Evolutionary conservation across 1,140 invertebrate species (phyloP).

Genomic region (Hermetia illucens): DNA sequence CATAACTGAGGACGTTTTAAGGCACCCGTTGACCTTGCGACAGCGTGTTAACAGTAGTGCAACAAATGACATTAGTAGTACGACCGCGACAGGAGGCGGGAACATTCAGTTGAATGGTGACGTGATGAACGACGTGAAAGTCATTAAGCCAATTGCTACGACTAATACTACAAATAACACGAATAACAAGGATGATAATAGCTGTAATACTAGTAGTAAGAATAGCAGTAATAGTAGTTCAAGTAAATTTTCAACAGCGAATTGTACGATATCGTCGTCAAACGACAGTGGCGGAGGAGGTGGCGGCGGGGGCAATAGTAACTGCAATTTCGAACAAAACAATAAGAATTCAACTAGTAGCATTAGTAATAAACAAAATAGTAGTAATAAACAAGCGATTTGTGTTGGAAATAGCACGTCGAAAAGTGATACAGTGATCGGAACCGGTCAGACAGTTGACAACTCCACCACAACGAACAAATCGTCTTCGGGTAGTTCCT

Average conservation of each 20-base stretch:
- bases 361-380: slow-evolving; percentile 13
- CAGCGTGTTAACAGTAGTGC: slow-evolving; percentile 22
- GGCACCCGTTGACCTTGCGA: slow-evolving; percentile 39
- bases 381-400: slow-evolving; percentile 26
- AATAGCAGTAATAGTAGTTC: slow-evolving; percentile 19
- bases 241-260: slow-evolving; percentile 29
- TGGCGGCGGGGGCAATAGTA: slow-evolving; percentile 6
- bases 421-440: background rate
- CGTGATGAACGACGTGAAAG: slow-evolving; percentile 3
- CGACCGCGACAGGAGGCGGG: slow-evolving; percentile 21
- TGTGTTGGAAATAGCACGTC: slow-evolving; percentile 18
- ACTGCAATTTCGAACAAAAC: slow-evolving; percentile 9
- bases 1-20: slow-evolving; percentile 86
- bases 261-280: slow-evolving; percentile 29
- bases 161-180: slow-evolving; percentile 1
- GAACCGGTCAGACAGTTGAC: too few relatives aligned
- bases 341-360: slow-evolving; percentile 10
- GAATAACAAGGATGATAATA: slow-evolving; percentile 17
- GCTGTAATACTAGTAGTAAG: slow-evolving; percentile 8
- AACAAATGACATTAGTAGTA: slow-evolving; percentile 17
- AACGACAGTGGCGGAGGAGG: slow-evolving; percentile 24
- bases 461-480: slow-evolving; percentile 20
- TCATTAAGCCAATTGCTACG: slow-evolving; percentile 10
- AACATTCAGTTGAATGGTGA: slow-evolving; percentile 12
- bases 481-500: slow-evolving; percentile 22